These are phyloP conservation scores for Drosophila kokeensis DNA, from an alignment of 2,888 invertebrate genomes.

Conservation along the genomic window DNA sequence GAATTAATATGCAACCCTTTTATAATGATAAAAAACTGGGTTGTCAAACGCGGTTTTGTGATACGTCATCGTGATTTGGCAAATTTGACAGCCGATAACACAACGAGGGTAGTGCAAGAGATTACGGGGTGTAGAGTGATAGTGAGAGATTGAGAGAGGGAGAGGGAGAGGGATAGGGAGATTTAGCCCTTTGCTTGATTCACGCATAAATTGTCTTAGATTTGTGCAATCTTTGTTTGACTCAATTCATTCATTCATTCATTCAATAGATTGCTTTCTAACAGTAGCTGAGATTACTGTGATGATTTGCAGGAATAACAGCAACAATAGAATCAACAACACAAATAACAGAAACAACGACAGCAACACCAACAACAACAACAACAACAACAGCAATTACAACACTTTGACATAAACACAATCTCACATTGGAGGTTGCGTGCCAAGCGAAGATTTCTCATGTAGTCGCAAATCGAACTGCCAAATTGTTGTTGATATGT, in stretches of 20 bases:
- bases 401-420: constrained; percentile 67
- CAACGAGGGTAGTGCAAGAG: constrained; percentile 12
- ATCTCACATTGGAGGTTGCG: constrained; percentile 56
- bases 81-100: constrained; percentile 76
- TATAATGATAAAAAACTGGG: constrained; percentile 44
- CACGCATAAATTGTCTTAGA: constrained; percentile 69
- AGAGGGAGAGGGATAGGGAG: constrained; percentile 10
- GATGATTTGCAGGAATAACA: constrained; percentile 68
- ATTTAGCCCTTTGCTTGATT: constrained; percentile 37
- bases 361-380: constrained; percentile 18
- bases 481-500: constrained; percentile 73
- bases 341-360: constrained; percentile 19
- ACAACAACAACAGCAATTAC: constrained; percentile 46
- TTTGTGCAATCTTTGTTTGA: constrained; percentile 50
- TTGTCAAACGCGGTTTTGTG: constrained; percentile 75
- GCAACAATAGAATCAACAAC: constrained; percentile 37
- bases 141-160: not conserved
- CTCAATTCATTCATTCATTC: constrained; percentile 52
- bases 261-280: constrained; percentile 49
- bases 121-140: not conserved
- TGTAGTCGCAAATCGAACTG: constrained; percentile 77
- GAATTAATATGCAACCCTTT: constrained; percentile 75
- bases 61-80: constrained; percentile 81
- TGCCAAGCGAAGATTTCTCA: constrained; percentile 72
- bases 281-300: constrained; percentile 76